Conservation (phyloP, 2,113 vertebrate species). For the Seriola rivoliana region DNA sequence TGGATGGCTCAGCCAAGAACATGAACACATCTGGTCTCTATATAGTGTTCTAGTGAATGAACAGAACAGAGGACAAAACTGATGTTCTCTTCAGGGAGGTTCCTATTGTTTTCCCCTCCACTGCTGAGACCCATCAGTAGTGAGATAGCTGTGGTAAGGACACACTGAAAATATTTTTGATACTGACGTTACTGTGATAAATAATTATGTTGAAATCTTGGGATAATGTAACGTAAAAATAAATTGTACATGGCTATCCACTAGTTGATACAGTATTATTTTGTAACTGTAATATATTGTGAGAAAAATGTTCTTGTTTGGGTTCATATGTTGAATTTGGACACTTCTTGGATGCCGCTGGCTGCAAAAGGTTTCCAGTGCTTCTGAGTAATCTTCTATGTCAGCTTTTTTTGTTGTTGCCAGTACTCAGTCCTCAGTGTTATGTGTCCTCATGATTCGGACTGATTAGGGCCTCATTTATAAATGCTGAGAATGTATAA, state of each 20-base stretch:
- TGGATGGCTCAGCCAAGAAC: conserved; percentile 39
- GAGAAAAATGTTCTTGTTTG: not conserved
- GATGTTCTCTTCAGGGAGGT: conserved; percentile 59
- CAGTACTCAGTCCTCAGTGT: not conserved
- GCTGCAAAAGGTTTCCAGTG: not conserved
- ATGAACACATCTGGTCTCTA: conserved; percentile 79
- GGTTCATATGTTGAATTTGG: not conserved
- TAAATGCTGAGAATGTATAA: not conserved
- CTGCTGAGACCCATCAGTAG: conserved; percentile 3
- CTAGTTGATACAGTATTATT: not conserved
- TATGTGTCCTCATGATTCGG: not conserved
- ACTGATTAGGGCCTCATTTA: not conserved
- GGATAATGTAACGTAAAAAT: not conserved
- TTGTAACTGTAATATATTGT: not conserved
- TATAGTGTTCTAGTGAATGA: conserved; percentile 76
- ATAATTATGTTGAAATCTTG: not conserved
- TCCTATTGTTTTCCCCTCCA: conserved; percentile 53
- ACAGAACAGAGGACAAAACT: conserved; percentile 51
- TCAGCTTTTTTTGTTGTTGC: not conserved
- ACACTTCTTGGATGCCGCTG: not conserved
- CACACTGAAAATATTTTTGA: conserved; percentile 3
- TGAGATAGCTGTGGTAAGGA: not conserved
- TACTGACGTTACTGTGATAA: not conserved
- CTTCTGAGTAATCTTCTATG: not conserved
- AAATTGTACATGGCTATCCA: not conserved